Percentiles rank a stretch among this genome's conserved stretches.
Conservation (phyloP, 2,113 vertebrate species). For the Budorcas taxicolor region DNA sequence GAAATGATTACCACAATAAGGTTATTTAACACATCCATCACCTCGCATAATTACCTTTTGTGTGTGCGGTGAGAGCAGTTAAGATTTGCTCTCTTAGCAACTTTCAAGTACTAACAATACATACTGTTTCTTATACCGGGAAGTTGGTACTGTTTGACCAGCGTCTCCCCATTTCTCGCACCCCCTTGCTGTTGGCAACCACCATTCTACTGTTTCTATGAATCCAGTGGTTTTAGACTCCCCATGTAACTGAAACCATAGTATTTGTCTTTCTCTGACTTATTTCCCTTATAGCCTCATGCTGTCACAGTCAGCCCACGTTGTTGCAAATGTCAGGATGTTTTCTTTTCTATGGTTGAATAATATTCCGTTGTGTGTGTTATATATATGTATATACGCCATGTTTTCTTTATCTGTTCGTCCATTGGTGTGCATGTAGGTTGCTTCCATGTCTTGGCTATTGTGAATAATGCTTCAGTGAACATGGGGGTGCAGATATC, state of each 20-base stretch:
- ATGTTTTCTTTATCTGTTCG: background rate
- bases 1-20: background rate
- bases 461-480: background rate
- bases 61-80: background rate
- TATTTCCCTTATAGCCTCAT: background rate
- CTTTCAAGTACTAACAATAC: background rate
- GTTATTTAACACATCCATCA: background rate
- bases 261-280: background rate
- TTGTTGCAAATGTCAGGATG: background rate
- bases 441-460: background rate
- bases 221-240: background rate
- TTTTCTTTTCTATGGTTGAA: background rate
- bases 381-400: background rate
- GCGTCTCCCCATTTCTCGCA: background rate
- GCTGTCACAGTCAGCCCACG: no score
- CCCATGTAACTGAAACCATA: background rate
- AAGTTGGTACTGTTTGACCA: background rate
- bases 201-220: background rate
- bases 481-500: background rate
- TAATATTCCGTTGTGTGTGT: background rate
- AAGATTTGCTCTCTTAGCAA: background rate
- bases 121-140: background rate
- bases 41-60: background rate
- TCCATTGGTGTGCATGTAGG: background rate
- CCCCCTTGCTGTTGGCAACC: background rate